A percentile compares a stretch with the other conserved stretches of the same genome.
Evolutionary conservation across 2,797 vertebrate species (phyloP).

Genomic region (Strix occidentalis): DNA sequence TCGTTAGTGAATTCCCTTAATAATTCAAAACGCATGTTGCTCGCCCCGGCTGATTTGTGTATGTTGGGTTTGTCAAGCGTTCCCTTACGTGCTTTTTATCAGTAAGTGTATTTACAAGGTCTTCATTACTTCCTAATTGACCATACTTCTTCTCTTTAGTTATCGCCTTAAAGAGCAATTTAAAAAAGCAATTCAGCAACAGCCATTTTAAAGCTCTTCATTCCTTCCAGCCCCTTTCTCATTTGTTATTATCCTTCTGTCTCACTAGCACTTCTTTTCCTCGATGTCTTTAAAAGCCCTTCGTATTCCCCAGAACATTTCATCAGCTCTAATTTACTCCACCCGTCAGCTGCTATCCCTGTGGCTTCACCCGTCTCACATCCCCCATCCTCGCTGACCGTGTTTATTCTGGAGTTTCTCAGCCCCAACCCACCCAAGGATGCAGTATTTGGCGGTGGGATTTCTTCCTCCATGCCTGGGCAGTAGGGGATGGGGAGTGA

Average conservation of each 20-base stretch:
- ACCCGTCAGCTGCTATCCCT: neutral
- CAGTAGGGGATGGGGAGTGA: neutral
- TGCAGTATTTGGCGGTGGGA: neutral
- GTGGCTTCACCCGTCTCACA: neutral
- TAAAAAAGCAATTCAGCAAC: conserved; percentile 60
- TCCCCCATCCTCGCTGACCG: accelerated
- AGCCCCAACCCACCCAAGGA: accelerated
- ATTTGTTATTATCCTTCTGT: conserved; percentile 51
- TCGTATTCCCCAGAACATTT: neutral
- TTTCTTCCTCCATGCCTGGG: accelerated
- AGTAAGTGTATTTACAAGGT: conserved; percentile 77
- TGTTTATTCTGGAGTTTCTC: neutral
- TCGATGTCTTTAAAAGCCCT: conserved; percentile 11
- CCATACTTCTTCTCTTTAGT: conserved; percentile 74
- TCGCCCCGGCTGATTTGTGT: conserved; percentile 50
- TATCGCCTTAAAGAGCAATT: conserved; percentile 72
- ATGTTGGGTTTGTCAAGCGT: conserved; percentile 58
- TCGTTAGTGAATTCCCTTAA: conserved; percentile 42
- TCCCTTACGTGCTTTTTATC: conserved; percentile 71
- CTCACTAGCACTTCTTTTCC: neutral
- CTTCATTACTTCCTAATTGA: conserved; percentile 79
- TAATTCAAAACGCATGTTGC: conserved; percentile 35
- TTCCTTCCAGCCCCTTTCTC: conserved; percentile 36
- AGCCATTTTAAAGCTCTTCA: conserved; percentile 59
- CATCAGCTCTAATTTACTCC: neutral